phyloP scores from a whole-genome alignment of 2,113 vertebrate genomes.

The Pituophis catenifer region DNA sequence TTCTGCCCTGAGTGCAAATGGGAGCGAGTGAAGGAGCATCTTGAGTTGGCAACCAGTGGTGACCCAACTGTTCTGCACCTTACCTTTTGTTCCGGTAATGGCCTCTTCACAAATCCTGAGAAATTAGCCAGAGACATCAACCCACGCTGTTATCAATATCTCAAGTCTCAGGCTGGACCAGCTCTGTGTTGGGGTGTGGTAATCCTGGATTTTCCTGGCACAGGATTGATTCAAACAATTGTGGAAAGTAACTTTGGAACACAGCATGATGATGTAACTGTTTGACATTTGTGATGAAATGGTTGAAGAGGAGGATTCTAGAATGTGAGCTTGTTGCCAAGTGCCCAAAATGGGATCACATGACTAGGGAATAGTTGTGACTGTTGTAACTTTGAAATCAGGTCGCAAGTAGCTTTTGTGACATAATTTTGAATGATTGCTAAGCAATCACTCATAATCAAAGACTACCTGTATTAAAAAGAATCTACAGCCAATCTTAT shows the following conservation, averaged over 20 bases:
- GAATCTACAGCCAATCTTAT: background rate
- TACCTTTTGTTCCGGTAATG: conserved; percentile 79
- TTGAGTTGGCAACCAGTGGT: conserved; percentile 64
- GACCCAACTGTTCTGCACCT: conserved; percentile 71
- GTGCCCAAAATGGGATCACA: no score
- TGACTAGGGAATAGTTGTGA: no score
- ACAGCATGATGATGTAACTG: background rate
- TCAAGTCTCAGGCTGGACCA: conserved; percentile 44
- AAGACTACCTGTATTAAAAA: background rate
- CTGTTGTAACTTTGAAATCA: no score
- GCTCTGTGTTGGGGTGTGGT: conserved; percentile 74
- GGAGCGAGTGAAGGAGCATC: conserved; percentile 67
- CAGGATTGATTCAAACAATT: conserved; percentile 71
- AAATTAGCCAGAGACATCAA: conserved; percentile 73
- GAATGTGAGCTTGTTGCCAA: background rate
- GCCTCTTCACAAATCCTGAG: conserved; percentile 74
- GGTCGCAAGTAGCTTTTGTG: no score
- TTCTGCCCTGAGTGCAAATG: conserved; percentile 74
- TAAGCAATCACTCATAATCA: no score
- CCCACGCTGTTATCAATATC: conserved; percentile 66
- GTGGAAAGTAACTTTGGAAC: conserved; percentile 68
- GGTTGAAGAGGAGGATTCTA: background rate
- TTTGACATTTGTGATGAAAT: background rate
- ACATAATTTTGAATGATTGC: no score
- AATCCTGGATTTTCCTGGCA: conserved; percentile 78